Conservation (phyloP, 1,140 invertebrate species). For the Ephestia elutella region DNA sequence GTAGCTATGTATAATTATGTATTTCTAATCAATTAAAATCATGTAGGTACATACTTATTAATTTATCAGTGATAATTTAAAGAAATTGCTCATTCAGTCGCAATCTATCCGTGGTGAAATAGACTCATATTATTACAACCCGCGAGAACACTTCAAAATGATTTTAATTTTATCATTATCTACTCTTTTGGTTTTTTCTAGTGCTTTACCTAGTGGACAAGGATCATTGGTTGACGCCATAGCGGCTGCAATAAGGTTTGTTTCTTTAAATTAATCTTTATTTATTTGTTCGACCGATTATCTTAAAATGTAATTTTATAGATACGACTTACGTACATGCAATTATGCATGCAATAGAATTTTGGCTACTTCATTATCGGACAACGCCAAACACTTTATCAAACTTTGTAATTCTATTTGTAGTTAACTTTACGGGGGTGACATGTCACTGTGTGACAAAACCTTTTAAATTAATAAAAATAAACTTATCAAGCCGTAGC, state of each 20-base stretch:
- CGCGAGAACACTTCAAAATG: neutral
- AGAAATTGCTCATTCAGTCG: neutral
- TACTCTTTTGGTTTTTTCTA: neutral
- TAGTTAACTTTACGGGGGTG: too few relatives aligned
- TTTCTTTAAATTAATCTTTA: too few relatives aligned
- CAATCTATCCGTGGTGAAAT: conserved; percentile 1
- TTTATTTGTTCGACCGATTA: too few relatives aligned
- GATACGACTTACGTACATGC: too few relatives aligned
- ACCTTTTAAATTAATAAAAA: too few relatives aligned
- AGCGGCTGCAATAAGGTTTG: neutral
- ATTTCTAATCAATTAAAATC: neutral
- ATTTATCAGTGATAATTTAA: neutral
- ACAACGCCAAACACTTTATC: too few relatives aligned
- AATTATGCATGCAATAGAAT: too few relatives aligned
- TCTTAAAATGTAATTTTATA: too few relatives aligned
- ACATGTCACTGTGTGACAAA: too few relatives aligned
- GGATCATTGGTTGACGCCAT: neutral
- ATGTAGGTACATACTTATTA: neutral
- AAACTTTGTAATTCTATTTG: too few relatives aligned
- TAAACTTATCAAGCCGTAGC: too few relatives aligned
- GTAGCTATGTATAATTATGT: neutral
- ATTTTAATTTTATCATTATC: conserved; percentile 1
- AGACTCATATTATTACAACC: neutral
- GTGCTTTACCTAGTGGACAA: conserved; percentile 2
- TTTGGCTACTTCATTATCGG: too few relatives aligned